Evolutionary conservation across 2,797 vertebrate species (phyloP).

Genomic region (Dendrocincla tyrannina): DNA sequence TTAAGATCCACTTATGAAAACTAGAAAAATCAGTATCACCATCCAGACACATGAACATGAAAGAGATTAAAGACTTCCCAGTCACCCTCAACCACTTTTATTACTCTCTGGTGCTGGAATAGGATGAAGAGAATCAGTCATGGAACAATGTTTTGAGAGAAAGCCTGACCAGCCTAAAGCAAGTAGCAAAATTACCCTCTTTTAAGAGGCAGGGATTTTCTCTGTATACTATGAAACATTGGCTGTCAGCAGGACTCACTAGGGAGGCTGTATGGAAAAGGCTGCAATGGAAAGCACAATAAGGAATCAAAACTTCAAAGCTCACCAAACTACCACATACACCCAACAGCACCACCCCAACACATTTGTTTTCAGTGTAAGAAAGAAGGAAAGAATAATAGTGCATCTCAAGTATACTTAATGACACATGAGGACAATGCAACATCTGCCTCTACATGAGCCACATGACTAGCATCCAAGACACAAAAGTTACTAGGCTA

Average conservation of each 20-base stretch:
- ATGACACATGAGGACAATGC: neutral
- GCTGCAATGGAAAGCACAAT: neutral
- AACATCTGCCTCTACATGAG: neutral
- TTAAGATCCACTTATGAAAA: conserved; percentile 2
- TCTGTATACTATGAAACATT: neutral
- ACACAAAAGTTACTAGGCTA: neutral
- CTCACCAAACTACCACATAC: neutral
- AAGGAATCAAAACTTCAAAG: conserved; percentile 32
- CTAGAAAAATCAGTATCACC: conserved; percentile 10
- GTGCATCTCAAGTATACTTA: neutral
- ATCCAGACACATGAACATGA: neutral
- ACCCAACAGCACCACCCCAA: neutral
- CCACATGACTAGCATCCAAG: neutral
- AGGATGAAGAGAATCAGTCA: conserved; percentile 46
- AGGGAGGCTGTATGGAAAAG: neutral
- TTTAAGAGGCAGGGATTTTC: conserved; percentile 12
- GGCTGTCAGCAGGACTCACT: neutral
- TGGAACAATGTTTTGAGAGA: conserved; percentile 1
- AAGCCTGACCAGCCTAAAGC: conserved; percentile 1
- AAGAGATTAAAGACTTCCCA: conserved; percentile 36
- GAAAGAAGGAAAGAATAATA: neutral
- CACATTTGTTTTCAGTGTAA: neutral
- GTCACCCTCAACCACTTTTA: neutral
- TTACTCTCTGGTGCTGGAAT: conserved; percentile 15
- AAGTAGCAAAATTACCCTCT: neutral